These are phyloP conservation scores for Tromatobia lineatoria DNA, from an alignment of 2,888 invertebrate genomes.

Conservation along the genomic window DNA sequence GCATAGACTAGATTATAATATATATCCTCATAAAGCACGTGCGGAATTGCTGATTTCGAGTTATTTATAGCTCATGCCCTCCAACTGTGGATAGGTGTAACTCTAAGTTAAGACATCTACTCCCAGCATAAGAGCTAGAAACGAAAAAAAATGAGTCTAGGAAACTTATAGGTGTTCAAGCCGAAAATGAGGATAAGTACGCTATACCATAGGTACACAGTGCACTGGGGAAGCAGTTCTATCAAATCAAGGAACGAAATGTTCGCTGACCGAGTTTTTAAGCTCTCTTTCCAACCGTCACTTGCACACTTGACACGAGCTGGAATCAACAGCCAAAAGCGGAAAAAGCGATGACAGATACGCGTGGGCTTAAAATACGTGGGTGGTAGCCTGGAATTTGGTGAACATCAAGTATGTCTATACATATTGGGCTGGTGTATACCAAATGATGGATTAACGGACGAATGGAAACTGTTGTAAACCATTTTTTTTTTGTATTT, in stretches of 20 bases:
- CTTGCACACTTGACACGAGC: conserved; percentile 28
- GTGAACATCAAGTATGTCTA: background rate
- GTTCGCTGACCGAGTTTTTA: conserved; percentile 77
- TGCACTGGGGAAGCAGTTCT: conserved; percentile 70
- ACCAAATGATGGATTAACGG: conserved; percentile 13
- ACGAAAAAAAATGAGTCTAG: background rate
- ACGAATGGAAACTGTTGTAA: background rate
- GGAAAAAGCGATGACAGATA: conserved; percentile 43
- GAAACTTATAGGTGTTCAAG: conserved; percentile 20
- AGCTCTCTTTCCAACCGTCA: conserved; percentile 61
- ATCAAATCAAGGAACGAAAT: conserved; percentile 79
- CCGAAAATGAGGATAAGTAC: conserved; percentile 18
- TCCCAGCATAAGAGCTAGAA: background rate
- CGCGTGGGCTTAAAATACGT: conserved; percentile 38
- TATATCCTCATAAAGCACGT: background rate
- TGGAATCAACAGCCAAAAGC: conserved; percentile 39
- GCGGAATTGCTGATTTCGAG: background rate
- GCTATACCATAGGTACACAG: background rate
- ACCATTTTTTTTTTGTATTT: background rate
- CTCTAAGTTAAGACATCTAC: background rate
- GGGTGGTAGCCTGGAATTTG: conserved; percentile 10
- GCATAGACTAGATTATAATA: background rate
- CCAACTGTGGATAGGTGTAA: background rate
- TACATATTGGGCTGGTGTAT: conserved; percentile 19
- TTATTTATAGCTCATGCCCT: background rate